These are phyloP conservation scores for Heliconius hewitsoni DNA, from an alignment of 1,140 invertebrate species.

Conservation along the genomic window DNA sequence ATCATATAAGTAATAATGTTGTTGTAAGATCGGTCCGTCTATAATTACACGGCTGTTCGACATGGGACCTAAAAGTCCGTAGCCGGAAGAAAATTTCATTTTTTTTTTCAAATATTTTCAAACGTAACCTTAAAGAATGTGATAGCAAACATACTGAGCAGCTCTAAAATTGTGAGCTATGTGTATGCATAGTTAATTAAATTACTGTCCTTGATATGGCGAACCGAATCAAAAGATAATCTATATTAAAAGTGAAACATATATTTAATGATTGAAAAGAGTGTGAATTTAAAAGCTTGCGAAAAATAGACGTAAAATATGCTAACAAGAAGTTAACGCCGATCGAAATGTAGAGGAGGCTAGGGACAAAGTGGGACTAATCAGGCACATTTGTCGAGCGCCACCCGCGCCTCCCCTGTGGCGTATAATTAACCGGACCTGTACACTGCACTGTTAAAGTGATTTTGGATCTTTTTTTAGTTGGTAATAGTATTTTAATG, in stretches of 20 bases:
- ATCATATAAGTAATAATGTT: background rate
- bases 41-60: background rate
- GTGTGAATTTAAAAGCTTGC: constrained; percentile 1
- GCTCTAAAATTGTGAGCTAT: background rate
- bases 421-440: constrained; percentile 65
- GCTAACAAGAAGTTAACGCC: constrained; percentile 17
- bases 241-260: background rate
- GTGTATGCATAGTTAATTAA: background rate
- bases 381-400: constrained; percentile 72
- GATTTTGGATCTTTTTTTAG: constrained; percentile 16
- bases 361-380: constrained; percentile 66
- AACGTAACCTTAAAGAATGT: too few relatives aligned
- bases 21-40: background rate
- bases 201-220: too few relatives aligned
- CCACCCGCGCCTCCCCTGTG: constrained; percentile 45
- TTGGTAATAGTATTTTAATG: background rate
- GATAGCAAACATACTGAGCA: too few relatives aligned
- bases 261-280: background rate
- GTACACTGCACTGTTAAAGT: constrained; percentile 22
- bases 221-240: background rate
- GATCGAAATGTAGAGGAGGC: constrained; percentile 27
- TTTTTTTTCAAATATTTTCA: too few relatives aligned
- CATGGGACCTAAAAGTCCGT: too few relatives aligned
- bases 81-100: too few relatives aligned
- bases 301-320: constrained; percentile 11